phyloP scores from a whole-genome alignment of 2,113 vertebrate species.

The Pogonocichla stellata region DNA sequence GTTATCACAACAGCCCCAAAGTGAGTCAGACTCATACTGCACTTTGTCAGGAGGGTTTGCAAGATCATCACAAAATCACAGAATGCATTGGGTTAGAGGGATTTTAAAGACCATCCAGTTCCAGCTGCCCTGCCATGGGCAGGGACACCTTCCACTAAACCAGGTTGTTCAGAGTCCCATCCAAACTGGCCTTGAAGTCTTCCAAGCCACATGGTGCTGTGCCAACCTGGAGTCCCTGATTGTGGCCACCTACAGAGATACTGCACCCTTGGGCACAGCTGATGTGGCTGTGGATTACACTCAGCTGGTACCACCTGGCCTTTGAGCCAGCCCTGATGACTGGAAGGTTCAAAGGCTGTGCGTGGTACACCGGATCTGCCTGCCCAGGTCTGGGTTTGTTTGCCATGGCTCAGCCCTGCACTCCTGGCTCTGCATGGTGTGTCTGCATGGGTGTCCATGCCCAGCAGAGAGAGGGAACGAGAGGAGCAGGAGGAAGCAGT shows the following conservation, averaged over 20 bases:
- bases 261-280: neutral
- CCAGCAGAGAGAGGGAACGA: neutral
- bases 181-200: neutral
- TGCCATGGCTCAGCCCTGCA: neutral
- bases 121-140: neutral
- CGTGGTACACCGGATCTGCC: accelerated
- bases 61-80: neutral
- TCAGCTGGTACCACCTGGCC: neutral
- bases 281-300: neutral
- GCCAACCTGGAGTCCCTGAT: neutral
- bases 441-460: neutral
- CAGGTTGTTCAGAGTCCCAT: neutral
- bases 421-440: neutral
- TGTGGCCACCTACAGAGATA: too few relatives aligned
- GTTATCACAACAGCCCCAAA: accelerated
- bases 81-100: neutral
- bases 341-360: neutral
- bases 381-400: neutral
- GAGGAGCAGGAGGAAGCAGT: neutral
- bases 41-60: neutral
- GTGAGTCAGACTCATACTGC: neutral
- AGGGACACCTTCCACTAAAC: neutral
- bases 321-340: neutral
- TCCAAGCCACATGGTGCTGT: accelerated
- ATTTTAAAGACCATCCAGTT: neutral